Evolutionary conservation across 2,113 vertebrate genomes (phyloP).

Genomic region (Mormyrus lacerda): DNA sequence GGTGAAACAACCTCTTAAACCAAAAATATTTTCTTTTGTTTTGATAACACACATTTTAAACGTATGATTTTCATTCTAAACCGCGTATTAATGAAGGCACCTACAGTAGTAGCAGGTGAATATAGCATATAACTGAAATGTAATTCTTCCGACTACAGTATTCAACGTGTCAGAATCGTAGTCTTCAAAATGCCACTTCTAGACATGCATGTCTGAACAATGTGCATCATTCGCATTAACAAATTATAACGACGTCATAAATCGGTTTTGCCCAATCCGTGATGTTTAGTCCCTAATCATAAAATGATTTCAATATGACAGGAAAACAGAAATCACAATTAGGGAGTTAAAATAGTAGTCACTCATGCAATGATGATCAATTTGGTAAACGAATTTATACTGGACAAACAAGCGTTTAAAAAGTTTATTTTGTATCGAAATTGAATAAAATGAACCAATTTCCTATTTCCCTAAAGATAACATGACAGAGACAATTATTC

Average conservation of each 20-base stretch:
- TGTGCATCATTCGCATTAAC: neutral
- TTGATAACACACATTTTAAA: neutral
- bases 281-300: neutral
- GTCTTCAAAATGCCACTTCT: neutral
- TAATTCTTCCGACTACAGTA: neutral
- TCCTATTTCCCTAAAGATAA: conserved; percentile 24
- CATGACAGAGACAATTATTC: conserved; percentile 18
- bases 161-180: neutral
- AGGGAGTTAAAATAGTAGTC: neutral
- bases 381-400: neutral
- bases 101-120: neutral
- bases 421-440: conserved; percentile 39
- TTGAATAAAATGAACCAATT: conserved; percentile 28
- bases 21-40: neutral
- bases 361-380: neutral
- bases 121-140: neutral
- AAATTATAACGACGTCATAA: neutral
- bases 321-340: neutral
- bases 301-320: neutral
- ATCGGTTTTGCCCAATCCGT: neutral
- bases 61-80: neutral
- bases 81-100: neutral
- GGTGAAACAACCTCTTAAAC: neutral
- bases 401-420: conserved; percentile 42
- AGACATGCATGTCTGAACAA: neutral